Evolutionary conservation across 2,797 vertebrate species (phyloP).

Genomic region (Gymnoscopelus microlampas): DNA sequence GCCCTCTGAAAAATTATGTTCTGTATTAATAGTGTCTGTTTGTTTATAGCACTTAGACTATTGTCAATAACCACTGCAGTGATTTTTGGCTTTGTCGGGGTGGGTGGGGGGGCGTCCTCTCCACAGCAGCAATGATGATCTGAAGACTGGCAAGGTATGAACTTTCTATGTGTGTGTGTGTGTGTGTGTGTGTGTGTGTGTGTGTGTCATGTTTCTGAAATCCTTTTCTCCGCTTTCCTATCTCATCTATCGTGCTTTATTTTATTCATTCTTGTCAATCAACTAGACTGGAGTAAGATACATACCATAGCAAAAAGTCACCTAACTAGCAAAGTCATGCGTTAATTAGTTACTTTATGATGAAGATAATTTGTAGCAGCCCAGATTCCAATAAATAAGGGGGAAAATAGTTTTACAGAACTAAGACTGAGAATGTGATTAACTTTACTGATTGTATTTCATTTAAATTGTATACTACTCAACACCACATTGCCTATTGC

Average conservation of each 20-base stretch:
- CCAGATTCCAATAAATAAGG: neutral
- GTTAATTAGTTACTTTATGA: neutral
- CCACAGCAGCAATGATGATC: slow-evolving; percentile 96
- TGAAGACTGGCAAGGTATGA: slow-evolving; percentile 98
- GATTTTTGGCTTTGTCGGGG: slow-evolving; percentile 84
- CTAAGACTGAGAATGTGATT: neutral
- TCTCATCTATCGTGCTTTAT: slow-evolving; percentile 2
- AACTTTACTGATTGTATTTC: neutral
- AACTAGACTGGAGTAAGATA: neutral
- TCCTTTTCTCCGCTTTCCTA: slow-evolving; percentile 12
- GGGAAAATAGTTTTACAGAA: neutral
- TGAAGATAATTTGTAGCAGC: neutral
- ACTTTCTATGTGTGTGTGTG: slow-evolving; percentile 63
- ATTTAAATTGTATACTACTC: too few relatives aligned
- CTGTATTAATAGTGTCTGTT: slow-evolving; percentile 81
- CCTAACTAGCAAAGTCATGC: neutral
- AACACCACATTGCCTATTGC: too few relatives aligned
- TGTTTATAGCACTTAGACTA: slow-evolving; percentile 74
- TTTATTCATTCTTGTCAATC: neutral
- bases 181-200: slow-evolving; percentile 46
- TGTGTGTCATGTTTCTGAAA: too few relatives aligned
- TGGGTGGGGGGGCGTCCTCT: slow-evolving; percentile 94
- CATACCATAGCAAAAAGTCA: neutral
- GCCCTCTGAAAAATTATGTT: slow-evolving; percentile 85
- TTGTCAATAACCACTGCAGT: slow-evolving; percentile 89